Conservation (phyloP, 2,888 invertebrate species). For the Trisateles emortualis region DNA sequence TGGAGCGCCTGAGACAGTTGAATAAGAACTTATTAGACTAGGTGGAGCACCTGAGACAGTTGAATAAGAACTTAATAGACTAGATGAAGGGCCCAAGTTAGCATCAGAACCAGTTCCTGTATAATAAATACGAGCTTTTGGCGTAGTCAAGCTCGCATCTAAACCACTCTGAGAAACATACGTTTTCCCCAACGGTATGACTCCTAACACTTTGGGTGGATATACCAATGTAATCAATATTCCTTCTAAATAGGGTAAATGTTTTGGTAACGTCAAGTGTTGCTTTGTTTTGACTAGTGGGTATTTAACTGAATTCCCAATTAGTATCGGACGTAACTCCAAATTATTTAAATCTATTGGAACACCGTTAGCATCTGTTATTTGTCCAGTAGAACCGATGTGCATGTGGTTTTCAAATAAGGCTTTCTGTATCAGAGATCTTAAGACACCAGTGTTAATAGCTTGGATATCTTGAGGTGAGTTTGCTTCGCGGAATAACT, state of each 20-base stretch:
- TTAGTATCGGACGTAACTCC: conserved; percentile 60
- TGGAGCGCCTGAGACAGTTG: too few species aligned
- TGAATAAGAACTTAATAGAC: neutral
- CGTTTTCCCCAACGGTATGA: conserved; percentile 62
- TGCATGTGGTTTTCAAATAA: conserved; percentile 56
- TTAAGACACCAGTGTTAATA: conserved; percentile 47
- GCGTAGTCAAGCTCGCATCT: neutral
- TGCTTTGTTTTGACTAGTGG: conserved; percentile 26
- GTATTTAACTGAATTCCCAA: conserved; percentile 57
- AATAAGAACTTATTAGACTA: too few species aligned
- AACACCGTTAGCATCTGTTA: conserved; percentile 38
- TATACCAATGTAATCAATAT: conserved; percentile 56
- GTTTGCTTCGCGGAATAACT: conserved; percentile 37
- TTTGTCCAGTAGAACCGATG: conserved; percentile 50
- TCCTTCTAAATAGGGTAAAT: conserved; percentile 58
- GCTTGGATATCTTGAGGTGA: conserved; percentile 32
- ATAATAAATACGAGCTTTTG: neutral
- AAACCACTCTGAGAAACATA: conserved; percentile 25
- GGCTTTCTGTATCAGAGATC: conserved; percentile 51
- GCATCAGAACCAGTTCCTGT: neutral
- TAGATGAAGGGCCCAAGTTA: neutral
- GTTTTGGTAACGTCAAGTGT: conserved; percentile 21
- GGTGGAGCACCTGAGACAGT: neutral
- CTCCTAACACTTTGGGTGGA: conserved; percentile 63
- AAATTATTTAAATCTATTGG: conserved; percentile 45